These are phyloP conservation scores for Pampusana beccarii DNA, from an alignment of 2,113 vertebrate genomes.

Conservation along the genomic window DNA sequence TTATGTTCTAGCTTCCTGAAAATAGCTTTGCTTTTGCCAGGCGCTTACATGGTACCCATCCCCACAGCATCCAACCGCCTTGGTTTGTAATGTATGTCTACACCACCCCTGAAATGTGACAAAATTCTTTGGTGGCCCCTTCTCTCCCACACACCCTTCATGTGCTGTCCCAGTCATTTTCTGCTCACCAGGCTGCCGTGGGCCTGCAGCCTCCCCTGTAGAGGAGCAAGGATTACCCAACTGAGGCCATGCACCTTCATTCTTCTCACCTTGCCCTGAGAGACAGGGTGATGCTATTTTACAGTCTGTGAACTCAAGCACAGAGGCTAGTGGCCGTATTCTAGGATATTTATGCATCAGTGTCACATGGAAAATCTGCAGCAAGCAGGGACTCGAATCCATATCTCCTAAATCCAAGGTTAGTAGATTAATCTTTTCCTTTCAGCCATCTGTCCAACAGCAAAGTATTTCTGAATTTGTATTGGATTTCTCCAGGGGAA, in stretches of 20 bases:
- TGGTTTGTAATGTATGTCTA: neutral
- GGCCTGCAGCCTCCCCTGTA: neutral
- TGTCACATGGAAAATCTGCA: constrained; percentile 47
- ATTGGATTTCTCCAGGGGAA: constrained; percentile 22
- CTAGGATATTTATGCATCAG: constrained; percentile 13
- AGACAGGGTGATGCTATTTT: neutral
- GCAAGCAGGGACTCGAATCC: constrained; percentile 34
- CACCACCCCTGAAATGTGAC: neutral
- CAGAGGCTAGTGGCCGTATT: constrained; percentile 1
- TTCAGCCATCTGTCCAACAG: constrained; percentile 44
- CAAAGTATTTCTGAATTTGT: constrained; percentile 28
- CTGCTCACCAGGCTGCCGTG: neutral
- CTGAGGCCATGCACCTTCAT: neutral
- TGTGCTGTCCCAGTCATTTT: neutral
- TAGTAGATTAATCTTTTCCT: constrained; percentile 58
- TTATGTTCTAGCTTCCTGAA: constrained; percentile 1
- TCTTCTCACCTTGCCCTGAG: constrained; percentile 25
- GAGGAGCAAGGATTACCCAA: neutral
- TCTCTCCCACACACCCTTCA: neutral
- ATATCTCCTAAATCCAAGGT: constrained; percentile 60
- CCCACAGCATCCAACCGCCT: neutral
- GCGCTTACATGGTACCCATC: neutral
- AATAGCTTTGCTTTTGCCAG: constrained; percentile 10
- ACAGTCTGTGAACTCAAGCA: neutral
- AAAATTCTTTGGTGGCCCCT: neutral